Base-by-base conservation (phyloP, 1,140 invertebrate genomes). In the Bombus waltoni region DNA sequence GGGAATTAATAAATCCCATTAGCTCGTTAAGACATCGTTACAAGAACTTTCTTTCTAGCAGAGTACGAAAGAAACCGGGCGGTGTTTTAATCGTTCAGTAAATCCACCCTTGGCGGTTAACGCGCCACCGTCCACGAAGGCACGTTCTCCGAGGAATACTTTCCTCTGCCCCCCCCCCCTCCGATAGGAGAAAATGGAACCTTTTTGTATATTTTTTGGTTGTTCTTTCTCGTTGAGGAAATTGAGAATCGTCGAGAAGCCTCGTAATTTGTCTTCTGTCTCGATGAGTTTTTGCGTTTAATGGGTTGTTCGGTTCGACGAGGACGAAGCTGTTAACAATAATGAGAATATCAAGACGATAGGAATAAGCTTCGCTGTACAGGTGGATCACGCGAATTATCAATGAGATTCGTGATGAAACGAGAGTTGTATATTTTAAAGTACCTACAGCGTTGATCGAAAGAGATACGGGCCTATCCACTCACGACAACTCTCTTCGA, bases 1-100 rank as follows among this genome's bases (percentile, higher is more conserved):
- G 10, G 32, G 77, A 47, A 79, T 79, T 44, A 68, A 65, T 44
- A 32, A 42, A 65, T 79, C 32, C 62, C 62, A 68, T 79, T 79
- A 42, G 77, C 42, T 68, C 62, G 77, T 68, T 79, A 79, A 68
- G 32, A 40, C 62, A 68, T 25, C 62, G 62, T 79, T 44, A 15
- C 77, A 5, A 15, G 11, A 65, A 66, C 40, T 22, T 79, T 68
- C 77, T 28, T 68, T 28, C 42, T 32, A 1, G 13, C 9, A 25
- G 18, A 53, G 47, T 22, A 53, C n/a, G 42, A 32, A 47, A 68
- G 28, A 44, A 44, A 44, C 42, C 47, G 22, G 25, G 25, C 65
- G 42, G 42, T 13, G 25, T 40, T 68, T 68, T 79, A 79, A 79
- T 79, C 77, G 77, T 6, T 22, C 11, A 28, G 11, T 28, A 32